A percentile compares a stretch with the other conserved stretches of the same genome.
Conservation (phyloP, 2,888 invertebrate species). For the Ctena decussata region DNA sequence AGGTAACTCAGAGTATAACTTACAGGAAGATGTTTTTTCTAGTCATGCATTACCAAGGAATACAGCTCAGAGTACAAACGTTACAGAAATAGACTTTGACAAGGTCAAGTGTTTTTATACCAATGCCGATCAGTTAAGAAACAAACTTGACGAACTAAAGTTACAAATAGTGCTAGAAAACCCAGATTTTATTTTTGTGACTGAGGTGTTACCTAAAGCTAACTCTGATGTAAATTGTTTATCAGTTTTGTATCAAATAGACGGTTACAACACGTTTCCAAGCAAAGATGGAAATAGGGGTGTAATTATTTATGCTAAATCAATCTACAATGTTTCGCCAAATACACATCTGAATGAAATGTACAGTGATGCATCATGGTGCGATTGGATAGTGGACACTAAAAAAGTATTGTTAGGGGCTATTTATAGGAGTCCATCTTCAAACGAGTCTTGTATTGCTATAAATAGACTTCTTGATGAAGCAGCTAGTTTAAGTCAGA, state of each 20-base stretch:
- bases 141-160: conserved; percentile 22
- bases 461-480: neutral
- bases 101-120: conserved; percentile 17
- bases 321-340: conserved; percentile 7
- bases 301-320: conserved; percentile 24
- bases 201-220: conserved; percentile 9
- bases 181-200: conserved; percentile 28
- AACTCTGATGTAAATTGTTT: neutral
- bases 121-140: conserved; percentile 24
- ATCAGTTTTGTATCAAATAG: conserved; percentile 15
- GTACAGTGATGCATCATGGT: conserved; percentile 21
- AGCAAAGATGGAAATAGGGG: conserved; percentile 16
- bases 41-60: too few relatives aligned
- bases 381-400: conserved; percentile 6
- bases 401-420: neutral
- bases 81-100: too few relatives aligned
- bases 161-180: neutral
- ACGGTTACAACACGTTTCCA: conserved; percentile 12
- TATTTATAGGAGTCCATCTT: conserved; percentile 11
- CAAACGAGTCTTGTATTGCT: neutral
- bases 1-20: too few relatives aligned
- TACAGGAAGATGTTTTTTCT: too few relatives aligned
- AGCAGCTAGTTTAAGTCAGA: neutral
- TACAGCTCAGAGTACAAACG: too few relatives aligned
- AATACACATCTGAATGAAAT: neutral